A percentile compares a stretch with the other conserved stretches of the same genome.
Conservation (phyloP, 2,888 invertebrate genomes). For the Habroteleia sp. region DNA sequence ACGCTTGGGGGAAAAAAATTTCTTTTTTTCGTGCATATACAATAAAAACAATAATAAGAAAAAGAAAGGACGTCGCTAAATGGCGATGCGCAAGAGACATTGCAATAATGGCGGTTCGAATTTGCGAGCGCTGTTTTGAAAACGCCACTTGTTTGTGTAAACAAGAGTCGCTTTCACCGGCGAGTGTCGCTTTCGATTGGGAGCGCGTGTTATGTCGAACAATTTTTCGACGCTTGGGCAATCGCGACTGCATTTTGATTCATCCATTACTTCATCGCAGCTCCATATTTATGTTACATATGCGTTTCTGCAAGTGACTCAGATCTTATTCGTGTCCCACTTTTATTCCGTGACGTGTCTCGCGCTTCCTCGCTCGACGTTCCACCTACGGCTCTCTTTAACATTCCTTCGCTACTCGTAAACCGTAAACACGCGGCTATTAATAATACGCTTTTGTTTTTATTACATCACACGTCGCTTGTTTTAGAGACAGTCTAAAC, state of each 20-base stretch:
- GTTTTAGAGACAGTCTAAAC: conserved; percentile 51
- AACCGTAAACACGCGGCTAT: conserved; percentile 51
- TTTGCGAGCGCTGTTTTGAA: neutral
- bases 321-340: conserved; percentile 52
- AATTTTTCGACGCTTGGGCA: neutral
- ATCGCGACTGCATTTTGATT: conserved; percentile 31
- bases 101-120: neutral
- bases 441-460: conserved; percentile 53
- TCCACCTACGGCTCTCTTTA: conserved; percentile 28
- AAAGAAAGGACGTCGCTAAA: no score
- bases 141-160: conserved; percentile 5
- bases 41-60: no score
- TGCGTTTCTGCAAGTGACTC: conserved; percentile 45
- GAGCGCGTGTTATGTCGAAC: neutral
- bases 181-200: neutral
- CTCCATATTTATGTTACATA: conserved; percentile 32
- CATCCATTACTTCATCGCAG: conserved; percentile 41
- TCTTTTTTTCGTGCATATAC: no score
- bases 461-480: conserved; percentile 41
- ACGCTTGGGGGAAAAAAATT: no score
- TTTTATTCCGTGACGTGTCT: conserved; percentile 47
- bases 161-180: conserved; percentile 28
- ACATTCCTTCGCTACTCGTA: conserved; percentile 38
- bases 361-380: conserved; percentile 35
- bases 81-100: no score